Evolutionary conservation across 2,113 vertebrate genomes (phyloP).

Genomic region (Nicator chloris): DNA sequence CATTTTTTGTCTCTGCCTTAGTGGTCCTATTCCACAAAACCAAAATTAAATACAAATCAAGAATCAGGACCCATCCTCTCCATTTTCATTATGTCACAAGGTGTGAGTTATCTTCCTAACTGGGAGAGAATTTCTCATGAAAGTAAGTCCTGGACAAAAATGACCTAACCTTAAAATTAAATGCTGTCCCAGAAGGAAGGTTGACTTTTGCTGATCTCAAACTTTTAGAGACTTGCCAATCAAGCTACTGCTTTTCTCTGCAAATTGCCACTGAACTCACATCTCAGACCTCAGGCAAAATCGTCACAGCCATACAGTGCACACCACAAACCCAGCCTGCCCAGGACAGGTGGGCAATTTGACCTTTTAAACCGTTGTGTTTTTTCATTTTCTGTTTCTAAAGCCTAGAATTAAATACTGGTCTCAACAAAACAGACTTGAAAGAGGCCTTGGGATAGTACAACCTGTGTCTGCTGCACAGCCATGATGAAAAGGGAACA

Average conservation of each 20-base stretch:
- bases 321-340: not conserved
- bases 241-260: not conserved
- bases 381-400: conserved; percentile 32
- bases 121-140: not conserved
- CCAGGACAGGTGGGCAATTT: not conserved
- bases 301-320: rapidly evolving
- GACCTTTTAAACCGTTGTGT: not conserved
- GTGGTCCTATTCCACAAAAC: not conserved
- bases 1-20: not conserved
- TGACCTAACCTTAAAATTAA: not conserved
- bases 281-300: not conserved
- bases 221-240: not conserved
- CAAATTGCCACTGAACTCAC: not conserved
- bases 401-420: conserved; percentile 1
- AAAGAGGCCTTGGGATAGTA: not conserved
- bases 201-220: not conserved
- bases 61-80: not conserved
- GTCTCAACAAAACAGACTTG: not conserved
- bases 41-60: not conserved
- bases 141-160: not conserved
- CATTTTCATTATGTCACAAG: not conserved
- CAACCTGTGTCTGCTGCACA: conserved; percentile 13
- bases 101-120: not conserved
- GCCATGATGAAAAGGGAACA: not conserved
- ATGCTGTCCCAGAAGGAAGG: not conserved